Conservation (phyloP, 2,113 vertebrate species). For the Perccottus glenii region DNA sequence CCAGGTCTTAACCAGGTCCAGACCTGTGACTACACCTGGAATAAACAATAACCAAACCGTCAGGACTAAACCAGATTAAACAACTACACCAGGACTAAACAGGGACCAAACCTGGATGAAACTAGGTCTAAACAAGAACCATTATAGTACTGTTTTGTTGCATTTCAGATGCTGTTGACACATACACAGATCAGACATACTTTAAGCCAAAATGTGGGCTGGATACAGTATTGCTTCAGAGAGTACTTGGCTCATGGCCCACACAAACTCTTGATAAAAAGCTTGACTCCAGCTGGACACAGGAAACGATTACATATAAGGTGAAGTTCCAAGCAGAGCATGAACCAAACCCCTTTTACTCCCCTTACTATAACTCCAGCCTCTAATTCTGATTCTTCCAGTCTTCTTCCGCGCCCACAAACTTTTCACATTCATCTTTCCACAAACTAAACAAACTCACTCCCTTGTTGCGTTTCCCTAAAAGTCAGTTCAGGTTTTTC, state of each 20-base stretch:
- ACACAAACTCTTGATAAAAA: conserved; percentile 1
- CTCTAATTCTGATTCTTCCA: not conserved
- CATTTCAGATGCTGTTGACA: no score
- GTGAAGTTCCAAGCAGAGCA: not conserved
- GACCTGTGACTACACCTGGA: no score
- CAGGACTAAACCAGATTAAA: no score
- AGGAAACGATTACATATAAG: conserved; percentile 8
- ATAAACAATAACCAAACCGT: no score
- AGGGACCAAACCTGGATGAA: no score
- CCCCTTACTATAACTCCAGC: not conserved
- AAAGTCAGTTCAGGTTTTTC: conserved; percentile 4
- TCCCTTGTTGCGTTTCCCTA: not conserved
- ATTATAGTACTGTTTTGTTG: no score
- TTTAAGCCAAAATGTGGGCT: not conserved
- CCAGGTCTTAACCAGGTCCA: no score
- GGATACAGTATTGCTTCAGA: not conserved
- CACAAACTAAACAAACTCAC: conserved; percentile 1
- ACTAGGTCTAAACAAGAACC: no score
- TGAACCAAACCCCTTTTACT: not conserved
- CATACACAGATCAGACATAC: not conserved
- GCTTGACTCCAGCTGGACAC: not conserved
- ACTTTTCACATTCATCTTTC: not conserved
- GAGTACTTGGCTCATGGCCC: not conserved
- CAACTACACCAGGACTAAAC: no score
- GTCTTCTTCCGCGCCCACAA: not conserved